phyloP scores from a whole-genome alignment of 2,113 vertebrate species.

The Odobenus rosmarus region DNA sequence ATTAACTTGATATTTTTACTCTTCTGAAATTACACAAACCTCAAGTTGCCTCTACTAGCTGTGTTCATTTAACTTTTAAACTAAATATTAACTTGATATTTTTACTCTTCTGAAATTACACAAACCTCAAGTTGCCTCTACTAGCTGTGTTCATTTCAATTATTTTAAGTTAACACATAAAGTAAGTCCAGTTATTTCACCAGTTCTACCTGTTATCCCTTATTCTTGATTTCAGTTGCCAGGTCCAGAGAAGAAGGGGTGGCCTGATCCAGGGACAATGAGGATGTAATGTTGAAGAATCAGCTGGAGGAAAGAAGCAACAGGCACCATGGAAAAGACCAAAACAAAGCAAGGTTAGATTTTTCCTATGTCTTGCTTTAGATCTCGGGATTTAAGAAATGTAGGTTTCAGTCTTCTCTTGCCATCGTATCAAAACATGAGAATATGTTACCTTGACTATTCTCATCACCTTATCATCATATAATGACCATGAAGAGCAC shows the following conservation, averaged over 20 bases:
- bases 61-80: neutral
- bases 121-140: neutral
- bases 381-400: neutral
- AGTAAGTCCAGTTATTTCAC: neutral
- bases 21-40: neutral
- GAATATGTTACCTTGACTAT: neutral
- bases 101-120: neutral
- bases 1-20: neutral
- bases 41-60: neutral
- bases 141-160: neutral
- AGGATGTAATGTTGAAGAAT: constrained; percentile 67
- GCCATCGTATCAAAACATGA: neutral
- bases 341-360: constrained; percentile 80
- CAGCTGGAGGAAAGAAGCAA: constrained; percentile 60
- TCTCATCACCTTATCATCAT: neutral
- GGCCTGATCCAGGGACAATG: constrained; percentile 61
- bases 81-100: neutral
- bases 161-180: neutral
- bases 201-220: neutral
- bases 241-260: constrained; percentile 68
- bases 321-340: constrained; percentile 81
- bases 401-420: neutral
- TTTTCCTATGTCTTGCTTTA: neutral
- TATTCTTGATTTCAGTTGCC: constrained; percentile 48
- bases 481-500: neutral